These are phyloP conservation scores for Zosterops lateralis DNA, from an alignment of 2,113 vertebrate species.

Conservation along the genomic window DNA sequence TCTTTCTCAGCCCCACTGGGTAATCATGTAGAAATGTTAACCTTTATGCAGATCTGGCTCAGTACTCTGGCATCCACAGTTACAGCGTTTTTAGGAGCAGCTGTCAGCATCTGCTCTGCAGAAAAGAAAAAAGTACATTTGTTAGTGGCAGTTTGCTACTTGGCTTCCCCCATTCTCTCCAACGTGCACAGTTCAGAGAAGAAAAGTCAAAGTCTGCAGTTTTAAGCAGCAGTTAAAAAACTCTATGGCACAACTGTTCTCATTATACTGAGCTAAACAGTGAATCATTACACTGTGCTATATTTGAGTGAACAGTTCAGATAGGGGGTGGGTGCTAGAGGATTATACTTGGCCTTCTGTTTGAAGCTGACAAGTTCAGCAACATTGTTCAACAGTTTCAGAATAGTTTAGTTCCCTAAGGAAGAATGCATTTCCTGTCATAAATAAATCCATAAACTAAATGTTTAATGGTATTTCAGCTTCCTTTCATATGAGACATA, in stretches of 20 bases:
- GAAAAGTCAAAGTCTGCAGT: conserved; percentile 1
- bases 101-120: background rate
- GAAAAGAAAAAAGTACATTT: background rate
- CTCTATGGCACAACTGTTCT: background rate
- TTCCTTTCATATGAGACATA: conserved; percentile 26
- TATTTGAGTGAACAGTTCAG: conserved; percentile 16
- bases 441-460: conserved; percentile 49
- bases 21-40: background rate
- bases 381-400: conserved; percentile 10
- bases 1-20: background rate
- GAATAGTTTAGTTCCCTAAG: conserved; percentile 32
- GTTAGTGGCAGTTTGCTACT: background rate
- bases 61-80: background rate
- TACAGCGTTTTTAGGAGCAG: background rate
- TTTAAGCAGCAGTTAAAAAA: background rate
- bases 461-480: conserved; percentile 10
- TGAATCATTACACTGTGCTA: conserved; percentile 17
- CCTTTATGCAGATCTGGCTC: background rate
- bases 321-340: background rate
- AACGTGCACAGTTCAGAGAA: background rate
- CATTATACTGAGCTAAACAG: conserved; percentile 4
- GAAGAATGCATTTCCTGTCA: conserved; percentile 44
- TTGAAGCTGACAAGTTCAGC: conserved; percentile 47
- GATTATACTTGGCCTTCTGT: conserved; percentile 8
- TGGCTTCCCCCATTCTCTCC: background rate